Base-by-base conservation (phyloP, 1,140 invertebrate species). In the Drosophila jambulina region DNA sequence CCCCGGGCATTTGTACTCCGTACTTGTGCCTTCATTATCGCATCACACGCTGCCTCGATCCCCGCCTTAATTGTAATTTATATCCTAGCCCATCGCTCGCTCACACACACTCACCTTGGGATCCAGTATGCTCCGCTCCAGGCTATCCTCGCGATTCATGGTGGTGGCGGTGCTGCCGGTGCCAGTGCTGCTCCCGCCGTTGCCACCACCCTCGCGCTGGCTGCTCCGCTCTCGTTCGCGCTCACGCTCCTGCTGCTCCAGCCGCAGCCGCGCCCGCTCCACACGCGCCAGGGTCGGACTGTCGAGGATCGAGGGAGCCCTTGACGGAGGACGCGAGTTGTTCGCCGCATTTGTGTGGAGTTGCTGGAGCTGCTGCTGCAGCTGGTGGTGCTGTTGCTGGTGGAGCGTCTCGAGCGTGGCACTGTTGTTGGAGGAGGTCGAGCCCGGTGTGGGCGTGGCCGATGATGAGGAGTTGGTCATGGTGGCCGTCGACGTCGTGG, bases 251-350 rank as follows among this genome's bases (percentile, higher is more conserved):
- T 84, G 75, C 67, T 91, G 91, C 62, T 94, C 94, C 58, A 94
- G 92, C 25, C 94, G 87, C 36, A 94, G 80, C 51, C 94, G 91
- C 17, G 94, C 94, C 67, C 94, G 92, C 84, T 94, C 94, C 49
- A 94, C 94, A 58, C 94, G 92, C 46, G 94, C 94, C 75, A 94
- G 83, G 58, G 94, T 94, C 27, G 94, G 94, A 48, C 94, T 94
- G 88, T 94, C 94, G 67, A 94, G 82, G 46, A 94, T 94, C 36
- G 94, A 94, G 48, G 94, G 93, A 1, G 92, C 84, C 13, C 91
- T 80, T 10, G 91, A 92, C 25, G 93, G 92, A 25, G 92, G 91
- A 8, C 91, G 85, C 13, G 91, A 91, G 42, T 91, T 90, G 40
- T 82, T 81, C 36, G 68, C 65, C 45, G 60, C 78, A 48, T 80